Percentiles rank a stretch among this genome's conserved stretches.
These are phyloP conservation scores for Drosophila macrothrix DNA, from an alignment of 2,888 invertebrate species.

Conservation along the genomic window DNA sequence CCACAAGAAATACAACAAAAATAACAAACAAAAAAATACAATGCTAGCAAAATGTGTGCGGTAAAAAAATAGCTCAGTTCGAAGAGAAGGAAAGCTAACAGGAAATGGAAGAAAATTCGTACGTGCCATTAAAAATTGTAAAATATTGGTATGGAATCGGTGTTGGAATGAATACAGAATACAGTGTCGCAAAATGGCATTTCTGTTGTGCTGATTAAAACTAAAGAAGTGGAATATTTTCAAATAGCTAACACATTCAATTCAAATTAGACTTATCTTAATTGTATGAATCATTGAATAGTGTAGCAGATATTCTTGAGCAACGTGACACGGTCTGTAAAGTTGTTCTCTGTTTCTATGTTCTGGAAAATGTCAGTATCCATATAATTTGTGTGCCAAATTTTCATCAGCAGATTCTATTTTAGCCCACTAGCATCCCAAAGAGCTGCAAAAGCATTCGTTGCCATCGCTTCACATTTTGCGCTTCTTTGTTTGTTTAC, in stretches of 20 bases:
- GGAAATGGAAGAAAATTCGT: conserved; percentile 65
- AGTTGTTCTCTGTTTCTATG: too few species aligned
- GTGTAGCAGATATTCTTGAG: neutral
- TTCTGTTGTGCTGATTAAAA: neutral
- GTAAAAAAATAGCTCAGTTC: conserved; percentile 18
- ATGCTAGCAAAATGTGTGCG: conserved; percentile 33
- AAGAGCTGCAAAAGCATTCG: conserved; percentile 49
- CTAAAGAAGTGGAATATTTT: neutral
- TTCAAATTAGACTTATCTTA: neutral
- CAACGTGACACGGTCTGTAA: neutral
- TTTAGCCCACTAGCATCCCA: conserved; percentile 21
- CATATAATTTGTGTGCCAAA: conserved; percentile 10
- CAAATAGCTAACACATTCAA: neutral
- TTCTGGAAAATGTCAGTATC: neutral
- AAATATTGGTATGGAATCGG: conserved; percentile 57
- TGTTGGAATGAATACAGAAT: conserved; percentile 4
- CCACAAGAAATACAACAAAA: conserved; percentile 47
- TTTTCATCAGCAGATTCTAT: conserved; percentile 34
- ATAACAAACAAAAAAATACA: conserved; percentile 17
- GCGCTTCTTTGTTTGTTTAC: conserved; percentile 63
- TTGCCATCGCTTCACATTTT: conserved; percentile 58
- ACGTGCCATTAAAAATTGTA: conserved; percentile 62
- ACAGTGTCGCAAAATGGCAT: conserved; percentile 44
- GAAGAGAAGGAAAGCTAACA: conserved; percentile 41
- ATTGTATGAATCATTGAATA: neutral